Percentiles rank a stretch among this genome's conserved stretches.
phyloP scores from a whole-genome alignment of 2,888 invertebrate species.

The Agrotis clavis region DNA sequence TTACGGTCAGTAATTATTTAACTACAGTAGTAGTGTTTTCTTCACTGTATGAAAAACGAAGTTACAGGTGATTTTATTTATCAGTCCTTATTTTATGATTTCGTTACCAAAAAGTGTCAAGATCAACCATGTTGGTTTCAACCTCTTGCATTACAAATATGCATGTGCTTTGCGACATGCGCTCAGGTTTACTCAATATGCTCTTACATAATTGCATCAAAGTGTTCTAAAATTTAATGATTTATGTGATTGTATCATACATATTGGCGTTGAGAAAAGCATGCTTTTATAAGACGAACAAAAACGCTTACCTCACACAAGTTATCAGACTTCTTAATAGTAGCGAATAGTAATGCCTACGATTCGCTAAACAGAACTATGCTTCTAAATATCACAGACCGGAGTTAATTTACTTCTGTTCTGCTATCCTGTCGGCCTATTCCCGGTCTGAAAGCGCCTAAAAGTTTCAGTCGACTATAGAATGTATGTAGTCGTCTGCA shows the following conservation, averaged over 20 bases:
- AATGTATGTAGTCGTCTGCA: conserved; percentile 41
- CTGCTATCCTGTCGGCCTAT: conserved; percentile 24
- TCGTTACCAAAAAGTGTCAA: neutral
- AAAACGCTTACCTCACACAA: conserved; percentile 2
- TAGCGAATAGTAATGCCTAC: neutral
- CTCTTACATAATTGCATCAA: neutral
- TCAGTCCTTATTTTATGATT: neutral
- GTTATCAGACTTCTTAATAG: neutral
- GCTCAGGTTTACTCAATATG: neutral
- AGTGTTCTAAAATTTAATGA: neutral
- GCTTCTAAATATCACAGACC: neutral
- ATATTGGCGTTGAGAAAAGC: neutral
- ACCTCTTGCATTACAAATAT: neutral
- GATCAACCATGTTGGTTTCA: neutral
- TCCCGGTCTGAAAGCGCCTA: conserved; percentile 27
- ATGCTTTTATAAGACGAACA: neutral
- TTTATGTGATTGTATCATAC: neutral
- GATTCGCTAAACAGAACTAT: neutral
- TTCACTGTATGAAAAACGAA: neutral
- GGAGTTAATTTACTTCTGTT: neutral
- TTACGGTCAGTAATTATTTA: neutral
- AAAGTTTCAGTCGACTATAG: conserved; percentile 27
- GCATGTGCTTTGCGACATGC: conserved; percentile 1
- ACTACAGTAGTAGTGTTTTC: neutral
- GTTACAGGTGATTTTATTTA: neutral